phyloP scores from a whole-genome alignment of 2,888 invertebrate genomes.

The Ypsolopha sequella region DNA sequence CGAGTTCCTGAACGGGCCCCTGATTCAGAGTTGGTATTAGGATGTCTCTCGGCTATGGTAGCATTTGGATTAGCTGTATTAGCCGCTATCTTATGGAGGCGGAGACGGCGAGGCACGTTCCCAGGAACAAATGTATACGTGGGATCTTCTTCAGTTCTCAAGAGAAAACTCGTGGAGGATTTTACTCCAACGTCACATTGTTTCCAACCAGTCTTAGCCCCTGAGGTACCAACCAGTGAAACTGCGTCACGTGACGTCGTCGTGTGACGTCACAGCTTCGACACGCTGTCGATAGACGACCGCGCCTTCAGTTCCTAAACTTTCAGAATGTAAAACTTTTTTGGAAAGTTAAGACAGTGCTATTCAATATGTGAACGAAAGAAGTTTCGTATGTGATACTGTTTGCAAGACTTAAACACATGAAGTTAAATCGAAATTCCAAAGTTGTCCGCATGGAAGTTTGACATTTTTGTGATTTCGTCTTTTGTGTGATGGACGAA shows the following conservation, averaged over 20 bases:
- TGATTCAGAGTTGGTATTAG: slow-evolving; percentile 70
- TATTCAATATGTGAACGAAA: slow-evolving; percentile 15
- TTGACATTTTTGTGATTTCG: slow-evolving; percentile 26
- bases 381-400: slow-evolving; percentile 28
- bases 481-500: slow-evolving; percentile 29
- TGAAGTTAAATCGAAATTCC: slow-evolving; percentile 14
- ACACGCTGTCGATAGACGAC: slow-evolving; percentile 68
- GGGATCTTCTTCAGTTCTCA: slow-evolving; percentile 71
- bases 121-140: slow-evolving; percentile 72
- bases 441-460: slow-evolving; percentile 31
- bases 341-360: slow-evolving; percentile 11
- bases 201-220: slow-evolving; percentile 72
- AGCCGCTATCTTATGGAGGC: slow-evolving; percentile 67
- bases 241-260: slow-evolving; percentile 65
- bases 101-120: slow-evolving; percentile 66
- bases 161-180: slow-evolving; percentile 73
- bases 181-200: slow-evolving; percentile 61
- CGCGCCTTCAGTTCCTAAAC: slow-evolving; percentile 69
- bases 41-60: slow-evolving; percentile 71
- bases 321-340: slow-evolving; percentile 32
- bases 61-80: slow-evolving; percentile 62
- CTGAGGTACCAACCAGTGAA: slow-evolving; percentile 54
- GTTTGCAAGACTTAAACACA: slow-evolving; percentile 16
- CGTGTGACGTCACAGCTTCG: slow-evolving; percentile 76
- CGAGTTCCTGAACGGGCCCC: slow-evolving; percentile 62